Evolutionary conservation across 92 coral and sea anemone genomes (phyloP).

Genomic region (Siderastrea radians): DNA sequence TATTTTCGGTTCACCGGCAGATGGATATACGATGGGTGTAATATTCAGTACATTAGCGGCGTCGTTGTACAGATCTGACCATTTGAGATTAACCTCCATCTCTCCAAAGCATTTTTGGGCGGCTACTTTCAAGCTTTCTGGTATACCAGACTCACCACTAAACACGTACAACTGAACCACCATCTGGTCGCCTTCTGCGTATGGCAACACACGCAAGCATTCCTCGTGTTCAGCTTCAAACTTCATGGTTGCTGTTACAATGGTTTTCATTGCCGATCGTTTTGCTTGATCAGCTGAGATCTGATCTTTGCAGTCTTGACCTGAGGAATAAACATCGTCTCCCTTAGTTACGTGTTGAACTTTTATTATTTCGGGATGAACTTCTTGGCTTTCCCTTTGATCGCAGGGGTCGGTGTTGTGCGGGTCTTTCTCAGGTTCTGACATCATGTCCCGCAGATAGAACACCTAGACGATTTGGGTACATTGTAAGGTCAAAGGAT

Average conservation of each 20-base stretch:
- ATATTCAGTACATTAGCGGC: background rate
- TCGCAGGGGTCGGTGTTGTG: too few species aligned
- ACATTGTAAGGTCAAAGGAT: too few species aligned
- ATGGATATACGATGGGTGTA: background rate
- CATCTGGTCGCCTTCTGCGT: background rate
- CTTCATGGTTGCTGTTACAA: conserved; percentile 4
- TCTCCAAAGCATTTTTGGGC: conserved; percentile 23
- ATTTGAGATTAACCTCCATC: background rate
- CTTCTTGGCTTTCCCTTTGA: too few species aligned
- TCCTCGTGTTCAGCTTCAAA: conserved; percentile 24
- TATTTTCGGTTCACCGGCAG: background rate
- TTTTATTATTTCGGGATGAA: too few species aligned
- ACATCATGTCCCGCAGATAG: too few species aligned
- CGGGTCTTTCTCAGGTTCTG: too few species aligned
- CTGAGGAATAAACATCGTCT: too few species aligned
- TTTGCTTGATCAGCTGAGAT: too few species aligned
- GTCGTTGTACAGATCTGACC: conserved; percentile 14
- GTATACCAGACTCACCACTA: conserved; percentile 21
- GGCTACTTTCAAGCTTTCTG: background rate
- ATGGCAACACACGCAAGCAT: conserved; percentile 45
- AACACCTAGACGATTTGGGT: too few species aligned
- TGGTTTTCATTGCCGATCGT: too few species aligned
- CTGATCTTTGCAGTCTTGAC: too few species aligned
- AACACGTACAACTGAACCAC: conserved; percentile 28
- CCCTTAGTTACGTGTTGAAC: too few species aligned